These are phyloP conservation scores for Platorchestia sp. DNA, from an alignment of 1,140 invertebrate genomes.

Conservation along the genomic window DNA sequence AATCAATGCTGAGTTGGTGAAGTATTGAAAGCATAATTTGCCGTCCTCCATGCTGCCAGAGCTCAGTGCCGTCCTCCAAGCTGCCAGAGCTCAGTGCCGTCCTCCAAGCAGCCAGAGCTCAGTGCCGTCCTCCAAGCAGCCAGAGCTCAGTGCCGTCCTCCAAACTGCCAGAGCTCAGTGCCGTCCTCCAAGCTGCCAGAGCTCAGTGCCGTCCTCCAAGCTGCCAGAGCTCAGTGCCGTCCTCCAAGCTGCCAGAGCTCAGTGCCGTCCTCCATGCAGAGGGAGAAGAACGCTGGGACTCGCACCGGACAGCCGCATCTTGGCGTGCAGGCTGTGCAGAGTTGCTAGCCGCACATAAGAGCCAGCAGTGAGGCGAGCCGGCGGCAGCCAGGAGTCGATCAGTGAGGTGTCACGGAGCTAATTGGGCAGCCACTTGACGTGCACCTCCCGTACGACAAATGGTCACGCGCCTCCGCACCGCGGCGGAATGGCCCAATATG, in stretches of 20 bases:
- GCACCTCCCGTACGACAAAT: background rate
- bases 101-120: no score
- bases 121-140: no score
- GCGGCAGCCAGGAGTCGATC: background rate
- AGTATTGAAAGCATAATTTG: no score
- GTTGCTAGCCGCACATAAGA: background rate
- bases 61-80: no score
- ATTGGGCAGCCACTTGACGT: slow-evolving; percentile 8
- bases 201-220: no score
- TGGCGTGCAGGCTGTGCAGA: background rate
- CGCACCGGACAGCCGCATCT: background rate
- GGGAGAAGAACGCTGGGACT: no score
- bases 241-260: background rate
- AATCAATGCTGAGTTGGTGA: no score
- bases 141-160: no score
- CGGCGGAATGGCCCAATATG: background rate
- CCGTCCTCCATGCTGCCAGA: no score
- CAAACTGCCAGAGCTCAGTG: no score
- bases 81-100: no score
- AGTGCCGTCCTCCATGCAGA: background rate
- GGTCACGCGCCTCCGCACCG: background rate
- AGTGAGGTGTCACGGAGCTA: background rate
- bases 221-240: background rate
- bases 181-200: no score
- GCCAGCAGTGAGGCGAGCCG: background rate